These are phyloP conservation scores for Eulithis prunata DNA, from an alignment of 2,888 invertebrate genomes.

Conservation along the genomic window DNA sequence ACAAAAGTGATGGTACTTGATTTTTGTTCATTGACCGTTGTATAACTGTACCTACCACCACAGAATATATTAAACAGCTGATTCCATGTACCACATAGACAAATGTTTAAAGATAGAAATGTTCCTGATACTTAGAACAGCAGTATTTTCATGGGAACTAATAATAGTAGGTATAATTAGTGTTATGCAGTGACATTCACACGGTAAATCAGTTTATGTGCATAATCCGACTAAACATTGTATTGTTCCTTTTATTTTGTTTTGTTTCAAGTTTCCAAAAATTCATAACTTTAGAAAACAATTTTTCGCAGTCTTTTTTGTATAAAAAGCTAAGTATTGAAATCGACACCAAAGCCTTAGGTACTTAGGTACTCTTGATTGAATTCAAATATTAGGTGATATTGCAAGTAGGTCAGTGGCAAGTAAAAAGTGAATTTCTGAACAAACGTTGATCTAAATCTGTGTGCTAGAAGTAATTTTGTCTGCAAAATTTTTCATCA, in stretches of 20 bases:
- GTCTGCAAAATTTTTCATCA: conserved; percentile 30
- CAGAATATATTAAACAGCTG: not conserved
- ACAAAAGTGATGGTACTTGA: not conserved
- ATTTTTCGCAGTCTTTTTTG: too few species aligned
- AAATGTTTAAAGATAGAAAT: too few species aligned
- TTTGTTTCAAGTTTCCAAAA: conserved; percentile 8
- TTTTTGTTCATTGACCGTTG: conserved; percentile 1
- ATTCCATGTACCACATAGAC: not conserved
- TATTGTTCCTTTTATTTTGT: conserved; percentile 13
- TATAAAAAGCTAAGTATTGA: not conserved
- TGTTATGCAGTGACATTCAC: conserved; percentile 20
- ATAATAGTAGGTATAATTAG: not conserved
- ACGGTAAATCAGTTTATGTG: conserved; percentile 18
- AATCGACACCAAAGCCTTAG: too few species aligned
- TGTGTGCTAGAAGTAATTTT: conserved; percentile 1
- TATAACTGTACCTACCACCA: not conserved
- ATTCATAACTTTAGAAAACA: not conserved
- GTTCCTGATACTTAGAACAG: conserved; percentile 4
- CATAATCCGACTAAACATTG: conserved; percentile 17
- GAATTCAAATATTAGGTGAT: too few species aligned
- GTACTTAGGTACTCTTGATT: too few species aligned
- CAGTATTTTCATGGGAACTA: conserved; percentile 17
- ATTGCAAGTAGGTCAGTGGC: too few species aligned
- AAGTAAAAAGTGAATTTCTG: not conserved
- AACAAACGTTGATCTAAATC: conserved; percentile 3